Conservation (phyloP, 1,140 invertebrate species). For the Leptinotarsa defecta region DNA sequence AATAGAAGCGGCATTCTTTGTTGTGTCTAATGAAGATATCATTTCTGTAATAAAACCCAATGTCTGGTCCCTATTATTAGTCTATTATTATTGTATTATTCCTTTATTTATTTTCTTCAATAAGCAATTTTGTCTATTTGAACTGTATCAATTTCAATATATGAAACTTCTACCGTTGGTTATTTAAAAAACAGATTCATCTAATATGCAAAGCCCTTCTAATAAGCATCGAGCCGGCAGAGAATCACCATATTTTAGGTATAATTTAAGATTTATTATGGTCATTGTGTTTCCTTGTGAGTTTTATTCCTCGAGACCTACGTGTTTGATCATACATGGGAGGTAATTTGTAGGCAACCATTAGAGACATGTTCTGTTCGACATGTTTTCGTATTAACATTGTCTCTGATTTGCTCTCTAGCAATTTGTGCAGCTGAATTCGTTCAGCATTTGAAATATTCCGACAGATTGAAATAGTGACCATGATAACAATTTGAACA, state of each 20-base stretch:
- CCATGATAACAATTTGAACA: no score
- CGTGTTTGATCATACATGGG: not conserved
- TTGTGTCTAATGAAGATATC: not conserved
- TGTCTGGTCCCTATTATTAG: not conserved
- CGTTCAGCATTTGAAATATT: no score
- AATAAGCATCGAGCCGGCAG: not conserved
- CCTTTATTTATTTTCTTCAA: not conserved
- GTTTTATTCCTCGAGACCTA: constrained; percentile 6
- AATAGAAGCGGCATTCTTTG: not conserved
- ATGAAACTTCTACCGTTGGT: constrained; percentile 1
- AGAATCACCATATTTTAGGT: constrained; percentile 6
- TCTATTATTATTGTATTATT: not conserved
- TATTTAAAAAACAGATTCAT: not conserved
- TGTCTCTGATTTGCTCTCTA: no score
- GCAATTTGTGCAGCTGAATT: no score
- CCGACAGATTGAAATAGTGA: no score
- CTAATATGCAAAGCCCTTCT: not conserved
- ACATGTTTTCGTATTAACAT: not conserved
- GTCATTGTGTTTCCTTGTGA: not conserved
- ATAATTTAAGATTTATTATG: constrained; percentile 9
- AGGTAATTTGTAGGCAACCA: not conserved
- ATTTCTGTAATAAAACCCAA: not conserved
- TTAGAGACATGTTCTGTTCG: not conserved
- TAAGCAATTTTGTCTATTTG: constrained; percentile 3
- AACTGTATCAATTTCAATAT: constrained; percentile 1